Evolutionary conservation across 2,113 vertebrate genomes (phyloP), one percentile per base, ranked within the genome.

Genomic region (Cyprinodon brontotheroides): DNA sequence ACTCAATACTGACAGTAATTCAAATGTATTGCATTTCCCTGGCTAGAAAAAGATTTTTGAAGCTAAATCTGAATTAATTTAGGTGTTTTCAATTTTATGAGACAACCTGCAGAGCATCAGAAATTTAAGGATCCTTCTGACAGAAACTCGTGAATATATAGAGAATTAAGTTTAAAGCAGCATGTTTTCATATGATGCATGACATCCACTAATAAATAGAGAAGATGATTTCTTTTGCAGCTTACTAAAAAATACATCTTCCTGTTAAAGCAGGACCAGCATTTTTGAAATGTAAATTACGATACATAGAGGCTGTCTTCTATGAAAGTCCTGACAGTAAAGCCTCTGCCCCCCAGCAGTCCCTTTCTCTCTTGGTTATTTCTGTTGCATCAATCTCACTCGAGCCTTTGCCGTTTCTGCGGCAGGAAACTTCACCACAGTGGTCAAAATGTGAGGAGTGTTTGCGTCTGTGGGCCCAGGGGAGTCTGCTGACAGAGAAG

Each of bases 401-500:
- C 37, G 39, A 48, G 50, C 40, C 59, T 47, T 14, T 20, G 41
- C 7, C 47, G 48, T 57, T 68, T 37, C 61, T 79, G 37, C 37
- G 15, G 22, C 69, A 70, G 82, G 70, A 79, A 87, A 68, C 70
- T 65, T 61, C 8, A 61, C 22, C 62, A 22, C 73, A 74, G 38
- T 37, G 81, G 81, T 67, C 73, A 29, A 68, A 75, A 37, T 66
- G 68, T 37, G 74, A 72, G 57, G 74, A 63, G 60, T 15, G 17
- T 57, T 6, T n/a, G 50, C 3, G 39, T 59, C 20, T 0, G 40
- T 22, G 20, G 22, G 11, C 78, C 57, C 73, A 0, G 39, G 79
- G 77, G 79, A 74, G 53, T 22, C 73, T 11, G 12, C 75, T 66
- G 80, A 81, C 75, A 63, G 75, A 81, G 81, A 67, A 43, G 39